Conservation (phyloP, 30 jellyfish, hydroid and myxozoan genomes). For the Turritopsis dohrnii region DNA sequence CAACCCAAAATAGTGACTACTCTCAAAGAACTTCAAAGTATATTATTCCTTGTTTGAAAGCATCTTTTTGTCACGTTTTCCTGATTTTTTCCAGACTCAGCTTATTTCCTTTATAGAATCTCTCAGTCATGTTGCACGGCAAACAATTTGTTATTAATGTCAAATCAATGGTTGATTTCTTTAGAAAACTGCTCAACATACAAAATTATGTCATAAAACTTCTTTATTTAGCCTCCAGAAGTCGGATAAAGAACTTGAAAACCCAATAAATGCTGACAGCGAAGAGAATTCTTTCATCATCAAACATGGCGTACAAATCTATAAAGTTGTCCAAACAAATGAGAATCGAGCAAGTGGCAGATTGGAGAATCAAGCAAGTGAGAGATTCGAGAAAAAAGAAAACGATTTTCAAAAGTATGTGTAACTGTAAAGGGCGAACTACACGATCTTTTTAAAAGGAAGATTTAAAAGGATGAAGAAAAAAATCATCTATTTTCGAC, state of each 20-base stretch:
- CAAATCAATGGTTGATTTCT: no score
- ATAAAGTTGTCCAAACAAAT: background rate
- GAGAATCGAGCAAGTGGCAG: background rate
- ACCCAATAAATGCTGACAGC: background rate
- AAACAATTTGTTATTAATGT: no score
- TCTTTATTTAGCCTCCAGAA: background rate
- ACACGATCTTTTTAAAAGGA: background rate
- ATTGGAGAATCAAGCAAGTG: background rate
- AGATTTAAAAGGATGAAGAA: background rate
- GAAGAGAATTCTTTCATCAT: background rate
- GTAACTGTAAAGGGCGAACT: no score
- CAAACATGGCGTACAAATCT: background rate
- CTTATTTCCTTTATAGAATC: no score
- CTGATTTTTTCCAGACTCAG: no score
- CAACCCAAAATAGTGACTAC: background rate
- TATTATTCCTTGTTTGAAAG: no score
- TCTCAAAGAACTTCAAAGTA: background rate
- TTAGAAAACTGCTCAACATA: background rate
- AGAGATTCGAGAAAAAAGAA: background rate
- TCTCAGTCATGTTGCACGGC: no score
- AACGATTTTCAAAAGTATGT: background rate
- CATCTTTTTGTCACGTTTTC: no score
- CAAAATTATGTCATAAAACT: background rate
- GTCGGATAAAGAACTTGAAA: background rate
- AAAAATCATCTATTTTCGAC: no score